Evolutionary conservation across 2,113 vertebrate species (phyloP).

Genomic region (Eublepharis macularius): DNA sequence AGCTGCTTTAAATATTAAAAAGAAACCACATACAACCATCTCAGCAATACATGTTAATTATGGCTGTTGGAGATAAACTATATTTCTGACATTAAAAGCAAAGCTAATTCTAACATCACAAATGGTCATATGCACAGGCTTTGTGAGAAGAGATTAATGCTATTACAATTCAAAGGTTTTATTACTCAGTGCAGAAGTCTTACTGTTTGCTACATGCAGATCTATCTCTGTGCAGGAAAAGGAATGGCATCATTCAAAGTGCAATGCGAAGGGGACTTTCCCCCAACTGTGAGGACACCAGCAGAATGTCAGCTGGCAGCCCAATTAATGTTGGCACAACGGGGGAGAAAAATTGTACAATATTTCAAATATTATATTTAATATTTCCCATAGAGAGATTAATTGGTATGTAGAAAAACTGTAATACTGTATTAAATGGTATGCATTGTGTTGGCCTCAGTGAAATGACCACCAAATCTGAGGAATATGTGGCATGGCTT

Average conservation of each 20-base stretch:
- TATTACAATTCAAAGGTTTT: background rate
- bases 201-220: background rate
- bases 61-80: background rate
- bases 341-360: background rate
- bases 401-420: too few relatives aligned
- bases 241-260: too few relatives aligned
- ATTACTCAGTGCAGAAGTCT: background rate
- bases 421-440: too few relatives aligned
- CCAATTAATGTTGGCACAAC: background rate
- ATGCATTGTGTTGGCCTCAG: too few relatives aligned
- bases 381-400: background rate
- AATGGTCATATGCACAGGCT: background rate
- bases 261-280: too few relatives aligned
- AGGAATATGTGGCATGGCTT: too few relatives aligned
- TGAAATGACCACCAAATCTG: too few relatives aligned
- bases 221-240: background rate
- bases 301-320: background rate
- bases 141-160: background rate
- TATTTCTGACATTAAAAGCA: background rate
- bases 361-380: background rate
- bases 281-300: background rate
- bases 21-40: background rate
- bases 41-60: background rate
- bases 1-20: background rate
- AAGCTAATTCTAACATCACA: background rate